phyloP scores from a whole-genome alignment of 2,888 invertebrate species.

The Protophormia terraenovae region DNA sequence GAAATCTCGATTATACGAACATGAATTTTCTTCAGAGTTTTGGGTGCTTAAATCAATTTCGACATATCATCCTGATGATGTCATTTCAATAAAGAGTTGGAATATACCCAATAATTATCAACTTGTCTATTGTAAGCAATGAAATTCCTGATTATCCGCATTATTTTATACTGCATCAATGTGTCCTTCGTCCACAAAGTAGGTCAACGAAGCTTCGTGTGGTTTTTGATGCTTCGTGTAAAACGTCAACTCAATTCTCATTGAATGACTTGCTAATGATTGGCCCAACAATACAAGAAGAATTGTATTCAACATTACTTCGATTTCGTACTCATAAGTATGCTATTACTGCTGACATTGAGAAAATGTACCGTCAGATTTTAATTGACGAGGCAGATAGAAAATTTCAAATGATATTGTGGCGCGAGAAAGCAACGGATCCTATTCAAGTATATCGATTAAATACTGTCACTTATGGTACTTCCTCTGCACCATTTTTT shows the following conservation, averaged over 20 bases:
- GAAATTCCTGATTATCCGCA: too few relatives aligned
- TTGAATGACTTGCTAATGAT: conserved; percentile 62
- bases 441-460: conserved; percentile 45
- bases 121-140: conserved; percentile 20
- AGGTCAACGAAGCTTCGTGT: conserved; percentile 60
- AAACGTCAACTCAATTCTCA: conserved; percentile 55
- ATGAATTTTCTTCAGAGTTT: not conserved
- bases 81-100: too few relatives aligned
- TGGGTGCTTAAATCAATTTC: not conserved
- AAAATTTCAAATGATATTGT: conserved; percentile 63
- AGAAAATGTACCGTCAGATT: conserved; percentile 68
- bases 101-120: not conserved
- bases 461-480: conserved; percentile 48
- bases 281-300: conserved; percentile 52
- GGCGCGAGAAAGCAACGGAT: conserved; percentile 27
- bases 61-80: too few relatives aligned
- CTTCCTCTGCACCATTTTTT: conserved; percentile 67
- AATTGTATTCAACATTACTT: conserved; percentile 52
- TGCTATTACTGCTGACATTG: conserved; percentile 61
- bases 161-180: conserved; percentile 54
- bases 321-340: conserved; percentile 54
- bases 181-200: conserved; percentile 47
- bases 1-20: conserved; percentile 15
- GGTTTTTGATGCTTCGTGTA: conserved; percentile 57
- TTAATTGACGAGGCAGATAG: conserved; percentile 48